Evolutionary conservation across 2,797 vertebrate genomes (phyloP).

Genomic region (Fundulus diaphanus): DNA sequence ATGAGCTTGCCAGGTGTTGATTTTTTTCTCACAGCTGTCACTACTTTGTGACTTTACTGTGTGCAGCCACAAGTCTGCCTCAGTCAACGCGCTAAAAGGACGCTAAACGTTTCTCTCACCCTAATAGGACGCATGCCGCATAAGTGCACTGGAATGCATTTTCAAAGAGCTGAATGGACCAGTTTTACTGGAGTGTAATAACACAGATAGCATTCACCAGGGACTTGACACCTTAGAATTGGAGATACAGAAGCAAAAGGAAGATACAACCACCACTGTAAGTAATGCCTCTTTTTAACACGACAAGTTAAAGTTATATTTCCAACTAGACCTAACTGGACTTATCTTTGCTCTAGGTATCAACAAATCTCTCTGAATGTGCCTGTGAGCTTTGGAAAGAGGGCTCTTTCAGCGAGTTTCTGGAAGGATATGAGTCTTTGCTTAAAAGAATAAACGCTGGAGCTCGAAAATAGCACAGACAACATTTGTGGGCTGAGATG

Average conservation of each 20-base stretch:
- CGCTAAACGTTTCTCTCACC: slow-evolving; percentile 19
- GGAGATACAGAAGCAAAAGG: fast-evolving
- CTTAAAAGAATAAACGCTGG: fast-evolving
- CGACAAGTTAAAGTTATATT: not conserved
- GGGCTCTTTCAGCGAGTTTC: fast-evolving
- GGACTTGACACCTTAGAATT: fast-evolving
- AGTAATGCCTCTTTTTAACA: slow-evolving; percentile 33
- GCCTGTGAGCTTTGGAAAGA: slow-evolving; percentile 10
- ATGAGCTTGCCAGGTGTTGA: slow-evolving; percentile 55
- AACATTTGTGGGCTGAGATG: fast-evolving
- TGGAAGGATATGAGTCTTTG: fast-evolving
- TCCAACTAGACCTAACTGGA: slow-evolving; percentile 1
- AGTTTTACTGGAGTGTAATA: fast-evolving
- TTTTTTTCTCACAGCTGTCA: slow-evolving; percentile 38
- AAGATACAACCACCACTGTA: not conserved
- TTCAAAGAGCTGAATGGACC: fast-evolving
- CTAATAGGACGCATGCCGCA: slow-evolving; percentile 24
- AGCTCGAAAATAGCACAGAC: fast-evolving
- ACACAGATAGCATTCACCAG: fast-evolving
- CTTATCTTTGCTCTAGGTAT: slow-evolving; percentile 9
- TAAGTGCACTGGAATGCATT: slow-evolving; percentile 37
- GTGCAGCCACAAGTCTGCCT: slow-evolving; percentile 37
- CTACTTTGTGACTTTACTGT: slow-evolving; percentile 23
- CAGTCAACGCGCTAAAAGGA: slow-evolving; percentile 26
- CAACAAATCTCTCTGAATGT: not conserved